Percentiles rank a stretch among this genome's conserved stretches.
Evolutionary conservation across 2,797 vertebrate species (phyloP).

Genomic region (Catharus ustulatus): DNA sequence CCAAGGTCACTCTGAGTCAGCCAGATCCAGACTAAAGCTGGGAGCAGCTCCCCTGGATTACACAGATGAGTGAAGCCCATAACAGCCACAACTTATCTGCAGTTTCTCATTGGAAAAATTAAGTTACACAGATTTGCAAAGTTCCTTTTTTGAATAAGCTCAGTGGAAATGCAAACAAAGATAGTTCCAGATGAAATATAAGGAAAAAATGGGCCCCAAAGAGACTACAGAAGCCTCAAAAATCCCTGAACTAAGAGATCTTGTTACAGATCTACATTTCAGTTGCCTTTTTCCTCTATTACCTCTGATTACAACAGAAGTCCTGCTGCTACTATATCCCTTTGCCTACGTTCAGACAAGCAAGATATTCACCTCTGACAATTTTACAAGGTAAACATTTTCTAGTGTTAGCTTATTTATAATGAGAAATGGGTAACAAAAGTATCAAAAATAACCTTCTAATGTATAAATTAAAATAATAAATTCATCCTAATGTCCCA

Average conservation of each 20-base stretch:
- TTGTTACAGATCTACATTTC: background rate
- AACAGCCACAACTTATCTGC: background rate
- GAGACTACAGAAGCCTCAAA: background rate
- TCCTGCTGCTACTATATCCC: background rate
- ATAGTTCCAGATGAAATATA: background rate
- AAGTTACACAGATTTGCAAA: background rate
- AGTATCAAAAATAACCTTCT: background rate
- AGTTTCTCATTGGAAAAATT: background rate
- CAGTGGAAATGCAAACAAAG: background rate
- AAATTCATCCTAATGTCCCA: background rate
- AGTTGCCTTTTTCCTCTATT: background rate
- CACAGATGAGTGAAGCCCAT: background rate
- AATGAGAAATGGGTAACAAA: background rate
- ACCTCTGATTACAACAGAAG: background rate
- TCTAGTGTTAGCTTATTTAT: background rate
- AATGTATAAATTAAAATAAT: background rate
- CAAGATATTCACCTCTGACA: background rate
- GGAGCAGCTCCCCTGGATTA: background rate
- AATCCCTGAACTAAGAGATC: background rate
- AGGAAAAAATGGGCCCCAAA: background rate
- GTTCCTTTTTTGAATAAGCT: background rate
- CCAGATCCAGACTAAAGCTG: background rate
- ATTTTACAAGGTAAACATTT: background rate
- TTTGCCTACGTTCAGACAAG: background rate
- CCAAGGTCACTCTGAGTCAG: background rate